A percentile compares a stretch with the other conserved stretches of the same genome.
These are phyloP conservation scores for Cepphus grylle DNA, from an alignment of 2,113 vertebrate genomes.

Conservation along the genomic window DNA sequence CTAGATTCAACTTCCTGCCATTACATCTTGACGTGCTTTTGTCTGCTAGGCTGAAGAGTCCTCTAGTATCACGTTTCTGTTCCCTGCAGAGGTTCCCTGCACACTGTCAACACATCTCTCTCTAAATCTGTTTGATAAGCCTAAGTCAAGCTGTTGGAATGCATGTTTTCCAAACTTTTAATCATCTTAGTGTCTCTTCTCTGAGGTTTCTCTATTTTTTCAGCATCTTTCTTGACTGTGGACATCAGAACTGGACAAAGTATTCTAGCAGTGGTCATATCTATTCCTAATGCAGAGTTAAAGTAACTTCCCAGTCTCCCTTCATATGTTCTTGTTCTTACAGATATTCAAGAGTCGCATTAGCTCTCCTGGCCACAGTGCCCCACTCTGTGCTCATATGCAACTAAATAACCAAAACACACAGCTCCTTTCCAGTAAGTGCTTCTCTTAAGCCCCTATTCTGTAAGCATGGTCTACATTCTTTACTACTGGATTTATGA, in stretches of 20 bases:
- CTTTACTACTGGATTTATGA: not conserved
- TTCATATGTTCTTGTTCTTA: not conserved
- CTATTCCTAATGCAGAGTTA: not conserved
- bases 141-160: not conserved
- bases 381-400: not conserved
- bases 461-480: not conserved
- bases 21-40: conserved; percentile 6
- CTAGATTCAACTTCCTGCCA: conserved; percentile 23
- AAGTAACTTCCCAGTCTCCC: not conserved
- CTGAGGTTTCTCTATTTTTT: not conserved
- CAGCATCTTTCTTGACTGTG: not conserved
- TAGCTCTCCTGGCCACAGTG: not conserved
- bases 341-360: not conserved
- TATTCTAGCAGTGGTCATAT: not conserved
- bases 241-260: not conserved
- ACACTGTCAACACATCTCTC: not conserved
- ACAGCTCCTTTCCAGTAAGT: not conserved
- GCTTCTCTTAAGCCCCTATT: not conserved
- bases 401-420: not conserved
- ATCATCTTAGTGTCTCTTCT: not conserved
- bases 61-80: conserved; percentile 7
- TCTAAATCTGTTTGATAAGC: conserved; percentile 17
- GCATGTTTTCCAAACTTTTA: not conserved
- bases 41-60: conserved; percentile 6
- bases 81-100: not conserved